Percentiles rank a stretch among this genome's conserved stretches.
Evolutionary conservation across 2,113 vertebrate genomes (phyloP).

Genomic region (Actinemys pallida): DNA sequence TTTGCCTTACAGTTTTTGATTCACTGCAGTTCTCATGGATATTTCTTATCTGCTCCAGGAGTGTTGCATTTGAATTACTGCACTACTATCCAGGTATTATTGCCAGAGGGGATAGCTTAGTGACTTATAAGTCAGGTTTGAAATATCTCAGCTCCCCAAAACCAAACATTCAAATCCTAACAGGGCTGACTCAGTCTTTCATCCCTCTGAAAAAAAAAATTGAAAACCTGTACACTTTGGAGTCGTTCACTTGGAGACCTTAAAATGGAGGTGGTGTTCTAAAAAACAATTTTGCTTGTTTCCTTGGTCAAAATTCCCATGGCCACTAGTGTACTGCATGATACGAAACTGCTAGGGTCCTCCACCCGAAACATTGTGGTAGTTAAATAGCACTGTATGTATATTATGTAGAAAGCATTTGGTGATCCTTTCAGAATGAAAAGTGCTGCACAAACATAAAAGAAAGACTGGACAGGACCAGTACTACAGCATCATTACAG

Average conservation of each 20-base stretch:
- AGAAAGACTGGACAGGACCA: not conserved
- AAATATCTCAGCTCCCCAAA: not conserved
- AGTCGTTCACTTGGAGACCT: not conserved
- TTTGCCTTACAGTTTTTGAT: constrained; percentile 19
- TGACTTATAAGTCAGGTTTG: not conserved
- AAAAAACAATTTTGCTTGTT: not conserved
- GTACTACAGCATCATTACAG: not conserved
- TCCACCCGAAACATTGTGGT: not conserved
- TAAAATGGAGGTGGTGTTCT: not conserved
- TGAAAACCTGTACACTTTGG: not conserved
- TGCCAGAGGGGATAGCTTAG: not conserved
- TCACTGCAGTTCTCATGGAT: not conserved
- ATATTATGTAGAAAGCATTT: not conserved
- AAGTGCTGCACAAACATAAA: not conserved
- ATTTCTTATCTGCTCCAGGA: not conserved
- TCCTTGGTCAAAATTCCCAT: not conserved
- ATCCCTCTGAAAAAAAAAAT: not conserved
- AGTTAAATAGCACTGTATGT: not conserved
- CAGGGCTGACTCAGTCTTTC: not conserved
- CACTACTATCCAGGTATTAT: not conserved
- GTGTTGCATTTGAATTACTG: not conserved
- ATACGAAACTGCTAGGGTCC: not conserved
- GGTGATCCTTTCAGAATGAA: not conserved
- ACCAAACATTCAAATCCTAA: not conserved
- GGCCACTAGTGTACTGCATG: not conserved